A percentile compares a stretch with the other conserved stretches of the same genome.
Evolutionary conservation across 2,888 invertebrate genomes (phyloP).

Genomic region (Cerastis rubricosa): DNA sequence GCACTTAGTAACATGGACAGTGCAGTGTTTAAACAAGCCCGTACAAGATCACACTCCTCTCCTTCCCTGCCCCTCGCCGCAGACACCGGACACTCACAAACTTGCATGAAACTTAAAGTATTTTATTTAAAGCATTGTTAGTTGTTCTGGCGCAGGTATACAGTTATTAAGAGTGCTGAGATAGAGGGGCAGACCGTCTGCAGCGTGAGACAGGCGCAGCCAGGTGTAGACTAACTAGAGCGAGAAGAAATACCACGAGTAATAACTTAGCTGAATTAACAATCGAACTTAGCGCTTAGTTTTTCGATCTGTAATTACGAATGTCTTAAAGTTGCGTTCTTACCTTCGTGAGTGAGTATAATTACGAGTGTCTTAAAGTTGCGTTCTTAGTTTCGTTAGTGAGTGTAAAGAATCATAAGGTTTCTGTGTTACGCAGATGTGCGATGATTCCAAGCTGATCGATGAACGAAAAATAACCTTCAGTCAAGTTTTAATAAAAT

Average conservation of each 20-base stretch:
- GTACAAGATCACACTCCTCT: neutral
- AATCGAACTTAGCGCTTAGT: neutral
- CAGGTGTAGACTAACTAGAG: neutral
- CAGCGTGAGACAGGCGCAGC: neutral
- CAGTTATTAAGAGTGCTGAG: neutral
- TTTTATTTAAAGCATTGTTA: conserved; percentile 38
- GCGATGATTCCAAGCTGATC: too few species aligned
- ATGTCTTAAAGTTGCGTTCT: neutral
- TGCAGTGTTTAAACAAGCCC: neutral
- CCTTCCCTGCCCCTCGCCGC: neutral
- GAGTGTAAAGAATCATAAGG: neutral
- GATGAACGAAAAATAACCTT: too few species aligned
- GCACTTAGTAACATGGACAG: neutral
- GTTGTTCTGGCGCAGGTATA: conserved; percentile 18
- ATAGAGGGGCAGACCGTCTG: neutral
- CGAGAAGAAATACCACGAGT: neutral
- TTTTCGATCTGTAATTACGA: neutral
- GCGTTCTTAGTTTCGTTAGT: too few species aligned
- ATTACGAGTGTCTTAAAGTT: neutral
- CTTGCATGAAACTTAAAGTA: conserved; percentile 15
- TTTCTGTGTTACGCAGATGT: neutral
- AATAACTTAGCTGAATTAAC: neutral
- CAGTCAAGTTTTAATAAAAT: too few species aligned
- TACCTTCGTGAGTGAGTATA: conserved; percentile 6
- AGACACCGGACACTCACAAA: neutral